Evolutionary conservation across 2,797 vertebrate genomes (phyloP), one percentile per base, ranked within the genome.

Genomic region (Babyrousa celebensis): DNA sequence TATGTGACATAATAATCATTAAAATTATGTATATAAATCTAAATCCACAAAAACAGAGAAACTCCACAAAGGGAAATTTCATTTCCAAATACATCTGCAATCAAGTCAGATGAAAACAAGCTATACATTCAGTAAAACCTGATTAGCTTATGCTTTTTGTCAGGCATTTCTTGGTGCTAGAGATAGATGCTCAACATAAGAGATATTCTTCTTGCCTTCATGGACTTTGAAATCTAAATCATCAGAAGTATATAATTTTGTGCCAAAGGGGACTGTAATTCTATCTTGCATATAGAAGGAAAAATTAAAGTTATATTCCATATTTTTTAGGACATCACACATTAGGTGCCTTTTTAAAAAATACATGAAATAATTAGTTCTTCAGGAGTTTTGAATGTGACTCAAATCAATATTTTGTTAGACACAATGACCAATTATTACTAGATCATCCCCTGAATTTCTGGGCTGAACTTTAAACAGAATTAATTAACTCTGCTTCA

Each of bases 31-130:
- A 56, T 40, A 29, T 43, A 52, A 32, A 68, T 43, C 6, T 40
- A 79, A 85, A 95, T 83, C 9, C 54, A 93, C 56, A 74, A 91
- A 91, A 15, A 6, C 29, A 95, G 56, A 86, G 21, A 94, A 93
- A 70, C 16, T 77, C 52, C 65, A 58, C 2, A 58, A 9, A 63
- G 27, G 40, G 8, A 74, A 91, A 62, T 56, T 52, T 65, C 83
- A 27, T 23, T 85, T 80, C 62, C 29, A 52, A 79, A 48, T 4
- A 79, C 62, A 90, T 71, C 12, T 77, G 3, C 14, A 62, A 23
- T 84, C 85, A 71, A 48, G 8, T 78, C 25, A 56, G n/a, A n/a
- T 60, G 32, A 85, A 70, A 20, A 62, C 5, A 77, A 70, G 27
- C 23, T 4, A 56, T 54, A 7, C 21, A 60, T 40, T 60, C 14